phyloP scores from a whole-genome alignment of 1,140 invertebrate species.

The Antheraea pernyi region DNA sequence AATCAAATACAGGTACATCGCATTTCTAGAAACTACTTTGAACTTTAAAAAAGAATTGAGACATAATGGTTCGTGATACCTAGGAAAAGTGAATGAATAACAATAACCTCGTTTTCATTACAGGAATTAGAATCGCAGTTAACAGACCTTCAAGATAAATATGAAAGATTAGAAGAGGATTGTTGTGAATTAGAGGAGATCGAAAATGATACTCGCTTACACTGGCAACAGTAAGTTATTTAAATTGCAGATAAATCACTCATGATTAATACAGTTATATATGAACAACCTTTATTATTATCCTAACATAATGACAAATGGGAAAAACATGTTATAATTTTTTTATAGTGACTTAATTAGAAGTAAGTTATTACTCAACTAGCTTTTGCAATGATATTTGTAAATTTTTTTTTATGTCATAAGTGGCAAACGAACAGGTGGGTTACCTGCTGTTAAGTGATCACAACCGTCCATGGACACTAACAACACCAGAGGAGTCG shows the following conservation, averaged over 20 bases:
- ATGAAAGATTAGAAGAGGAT: conserved; percentile 82
- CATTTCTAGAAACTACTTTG: neutral
- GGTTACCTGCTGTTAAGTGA: too few species aligned
- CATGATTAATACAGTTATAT: neutral
- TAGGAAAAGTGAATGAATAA: too few species aligned
- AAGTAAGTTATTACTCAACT: too few species aligned
- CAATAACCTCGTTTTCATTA: conserved; percentile 35
- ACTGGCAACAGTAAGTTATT: conserved; percentile 80
- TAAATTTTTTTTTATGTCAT: too few species aligned
- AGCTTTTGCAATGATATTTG: too few species aligned
- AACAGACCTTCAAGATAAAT: conserved; percentile 79
- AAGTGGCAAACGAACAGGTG: too few species aligned
- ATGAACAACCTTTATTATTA: too few species aligned
- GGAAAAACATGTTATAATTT: too few species aligned
- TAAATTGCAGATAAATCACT: neutral
- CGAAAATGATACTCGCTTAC: conserved; percentile 84
- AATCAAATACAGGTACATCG: conserved; percentile 70
- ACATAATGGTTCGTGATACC: neutral
- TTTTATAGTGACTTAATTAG: too few species aligned
- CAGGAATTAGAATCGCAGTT: conserved; percentile 80
- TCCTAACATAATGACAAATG: too few species aligned
- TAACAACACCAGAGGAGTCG: too few species aligned
- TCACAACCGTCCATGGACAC: too few species aligned
- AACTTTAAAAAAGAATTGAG: neutral
- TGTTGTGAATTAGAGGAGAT: conserved; percentile 85